Evolutionary conservation across 2,113 vertebrate species (phyloP).

Genomic region (Agelaius phoeniceus): DNA sequence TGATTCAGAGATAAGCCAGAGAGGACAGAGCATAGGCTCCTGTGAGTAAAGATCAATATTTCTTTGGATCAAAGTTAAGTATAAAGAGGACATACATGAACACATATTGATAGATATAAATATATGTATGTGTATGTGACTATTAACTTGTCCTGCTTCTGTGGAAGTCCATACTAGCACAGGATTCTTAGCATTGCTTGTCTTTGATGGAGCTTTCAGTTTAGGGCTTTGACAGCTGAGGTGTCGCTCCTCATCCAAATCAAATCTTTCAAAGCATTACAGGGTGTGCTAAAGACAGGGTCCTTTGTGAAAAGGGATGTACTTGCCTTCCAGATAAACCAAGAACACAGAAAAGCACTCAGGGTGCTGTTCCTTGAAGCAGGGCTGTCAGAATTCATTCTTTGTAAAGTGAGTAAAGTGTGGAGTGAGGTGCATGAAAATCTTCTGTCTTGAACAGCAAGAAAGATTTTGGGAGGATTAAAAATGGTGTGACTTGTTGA

Average conservation of each 20-base stretch:
- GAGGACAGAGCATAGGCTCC: neutral
- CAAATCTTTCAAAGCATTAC: neutral
- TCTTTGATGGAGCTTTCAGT: neutral
- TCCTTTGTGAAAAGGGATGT: neutral
- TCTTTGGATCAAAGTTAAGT: neutral
- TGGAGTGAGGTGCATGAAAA: neutral
- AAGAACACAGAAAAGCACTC: neutral
- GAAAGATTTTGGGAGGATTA: neutral
- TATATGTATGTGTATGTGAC: neutral
- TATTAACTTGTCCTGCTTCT: neutral
- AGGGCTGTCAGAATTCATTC: neutral
- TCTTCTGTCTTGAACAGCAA: neutral
- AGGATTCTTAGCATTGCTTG: neutral
- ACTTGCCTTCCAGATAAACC: neutral
- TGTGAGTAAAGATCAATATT: neutral
- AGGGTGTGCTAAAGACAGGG: neutral
- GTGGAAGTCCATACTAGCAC: neutral
- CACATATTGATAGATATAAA: neutral
- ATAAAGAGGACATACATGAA: neutral
- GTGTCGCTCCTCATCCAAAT: neutral
- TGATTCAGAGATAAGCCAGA: neutral
- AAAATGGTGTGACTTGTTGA: neutral
- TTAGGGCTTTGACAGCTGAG: neutral
- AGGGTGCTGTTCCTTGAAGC: neutral
- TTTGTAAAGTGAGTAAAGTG: neutral